Percentiles rank a stretch among this genome's conserved stretches.
Conservation (phyloP, 2,113 vertebrate genomes). For the Sander vitreus region DNA sequence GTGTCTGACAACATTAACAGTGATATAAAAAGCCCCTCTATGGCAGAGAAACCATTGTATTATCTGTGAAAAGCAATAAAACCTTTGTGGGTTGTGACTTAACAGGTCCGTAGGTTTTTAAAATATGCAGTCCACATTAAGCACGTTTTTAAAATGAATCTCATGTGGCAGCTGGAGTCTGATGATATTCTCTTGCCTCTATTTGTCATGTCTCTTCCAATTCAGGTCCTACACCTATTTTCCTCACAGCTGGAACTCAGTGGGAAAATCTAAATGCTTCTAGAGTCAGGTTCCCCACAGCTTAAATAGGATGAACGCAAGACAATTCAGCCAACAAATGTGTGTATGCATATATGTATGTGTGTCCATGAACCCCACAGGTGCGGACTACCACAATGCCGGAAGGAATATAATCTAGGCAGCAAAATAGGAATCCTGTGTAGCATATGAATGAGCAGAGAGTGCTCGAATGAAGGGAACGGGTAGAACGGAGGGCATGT, state of each 20-base stretch:
- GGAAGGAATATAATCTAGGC: constrained; percentile 65
- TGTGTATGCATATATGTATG: constrained; percentile 24
- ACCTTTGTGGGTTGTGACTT: constrained; percentile 8
- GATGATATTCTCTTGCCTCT: constrained; percentile 48
- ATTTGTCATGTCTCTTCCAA: constrained; percentile 44
- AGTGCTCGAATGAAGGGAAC: constrained; percentile 35
- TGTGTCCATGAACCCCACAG: constrained; percentile 49
- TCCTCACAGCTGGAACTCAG: constrained; percentile 59
- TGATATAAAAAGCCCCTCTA: constrained; percentile 2
- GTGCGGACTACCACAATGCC: constrained; percentile 57
- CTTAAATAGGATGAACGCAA: constrained; percentile 58
- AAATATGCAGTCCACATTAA: constrained; percentile 37
- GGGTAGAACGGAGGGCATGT: constrained; percentile 11
- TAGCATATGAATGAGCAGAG: constrained; percentile 69
- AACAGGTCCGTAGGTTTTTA: constrained; percentile 21
- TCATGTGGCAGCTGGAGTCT: constrained; percentile 34
- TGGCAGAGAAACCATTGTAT: constrained; percentile 6
- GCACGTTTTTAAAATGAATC: constrained; percentile 25
- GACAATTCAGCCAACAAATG: constrained; percentile 34
- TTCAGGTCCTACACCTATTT: constrained; percentile 59
- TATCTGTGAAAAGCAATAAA: constrained; percentile 39
- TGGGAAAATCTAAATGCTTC: constrained; percentile 63
- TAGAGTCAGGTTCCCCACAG: constrained; percentile 52
- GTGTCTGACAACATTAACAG: constrained; percentile 34
- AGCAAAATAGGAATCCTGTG: constrained; percentile 60